Evolutionary conservation across 2,888 invertebrate genomes (phyloP).

Genomic region (Bedellia somnulentella): DNA sequence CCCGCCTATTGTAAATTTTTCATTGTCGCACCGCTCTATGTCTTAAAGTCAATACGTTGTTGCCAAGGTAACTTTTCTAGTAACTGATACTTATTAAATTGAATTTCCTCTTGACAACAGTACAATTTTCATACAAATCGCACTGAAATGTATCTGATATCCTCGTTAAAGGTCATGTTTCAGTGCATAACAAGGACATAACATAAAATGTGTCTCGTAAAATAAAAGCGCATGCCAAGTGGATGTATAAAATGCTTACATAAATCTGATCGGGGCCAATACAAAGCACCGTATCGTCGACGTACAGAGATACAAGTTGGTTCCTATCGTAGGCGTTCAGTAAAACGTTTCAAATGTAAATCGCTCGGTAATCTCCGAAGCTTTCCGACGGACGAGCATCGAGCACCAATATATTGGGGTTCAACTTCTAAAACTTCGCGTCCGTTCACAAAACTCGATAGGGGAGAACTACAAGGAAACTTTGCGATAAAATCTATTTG

Average conservation of each 20-base stretch:
- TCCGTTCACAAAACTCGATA: constrained; percentile 10
- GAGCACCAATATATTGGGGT: constrained; percentile 35
- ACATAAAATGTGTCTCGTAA: background rate
- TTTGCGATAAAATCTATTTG: constrained; percentile 7
- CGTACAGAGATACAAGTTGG: constrained; percentile 30
- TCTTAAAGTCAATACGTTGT: no score
- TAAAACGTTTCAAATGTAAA: constrained; percentile 55
- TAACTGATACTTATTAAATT: no score
- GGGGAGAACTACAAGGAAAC: constrained; percentile 7
- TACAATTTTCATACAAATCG: no score
- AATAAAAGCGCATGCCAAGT: background rate
- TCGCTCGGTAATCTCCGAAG: constrained; percentile 43
- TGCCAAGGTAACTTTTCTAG: no score
- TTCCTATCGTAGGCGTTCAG: constrained; percentile 30
- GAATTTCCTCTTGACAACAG: no score
- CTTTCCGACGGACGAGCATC: constrained; percentile 31
- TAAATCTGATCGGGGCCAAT: background rate
- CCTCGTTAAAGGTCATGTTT: no score
- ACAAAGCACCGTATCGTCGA: background rate
- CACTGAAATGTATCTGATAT: no score
- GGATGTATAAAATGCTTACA: background rate
- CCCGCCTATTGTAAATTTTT: constrained; percentile 1
- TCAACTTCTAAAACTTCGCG: constrained; percentile 29
- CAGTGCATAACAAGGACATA: background rate
- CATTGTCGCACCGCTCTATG: constrained; percentile 3